Evolutionary conservation across 2,113 vertebrate species (phyloP).

Genomic region (Tympanuchus pallidicinctus): DNA sequence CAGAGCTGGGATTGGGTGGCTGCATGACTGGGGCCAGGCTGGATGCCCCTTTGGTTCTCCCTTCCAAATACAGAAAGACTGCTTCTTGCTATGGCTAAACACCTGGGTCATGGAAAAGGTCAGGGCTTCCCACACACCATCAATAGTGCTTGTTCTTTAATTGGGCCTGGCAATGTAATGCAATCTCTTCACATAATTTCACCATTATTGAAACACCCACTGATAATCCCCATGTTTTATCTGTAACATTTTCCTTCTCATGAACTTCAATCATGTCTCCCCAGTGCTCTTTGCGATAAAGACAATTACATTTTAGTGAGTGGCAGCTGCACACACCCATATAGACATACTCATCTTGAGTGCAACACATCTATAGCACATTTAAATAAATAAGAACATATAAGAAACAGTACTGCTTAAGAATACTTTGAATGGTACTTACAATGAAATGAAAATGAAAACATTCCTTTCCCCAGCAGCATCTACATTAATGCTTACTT

Average conservation of each 20-base stretch:
- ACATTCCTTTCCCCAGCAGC: not conserved
- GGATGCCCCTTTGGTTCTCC: not conserved
- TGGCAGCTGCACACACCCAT: not conserved
- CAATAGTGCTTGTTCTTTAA: not conserved
- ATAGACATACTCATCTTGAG: rapidly evolving
- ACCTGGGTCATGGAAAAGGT: not conserved
- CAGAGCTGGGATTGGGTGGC: not conserved
- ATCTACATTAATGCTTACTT: not conserved
- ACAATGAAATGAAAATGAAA: not conserved
- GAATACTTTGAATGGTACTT: not conserved
- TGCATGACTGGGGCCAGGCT: not conserved
- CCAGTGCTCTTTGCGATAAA: not conserved
- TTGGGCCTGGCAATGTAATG: not conserved
- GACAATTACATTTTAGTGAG: not conserved
- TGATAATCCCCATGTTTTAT: not conserved
- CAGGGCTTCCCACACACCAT: not conserved
- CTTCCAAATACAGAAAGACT: not conserved
- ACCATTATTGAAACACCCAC: rapidly evolving
- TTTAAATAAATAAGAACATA: not conserved
- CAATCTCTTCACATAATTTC: rapidly evolving
- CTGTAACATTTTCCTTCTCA: rapidly evolving
- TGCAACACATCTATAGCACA: rapidly evolving
- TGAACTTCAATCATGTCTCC: not conserved
- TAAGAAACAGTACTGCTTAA: not conserved
- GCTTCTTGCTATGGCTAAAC: rapidly evolving